Conservation (phyloP, 2,888 invertebrate species). For the Hirtodrosophila histrioides region DNA sequence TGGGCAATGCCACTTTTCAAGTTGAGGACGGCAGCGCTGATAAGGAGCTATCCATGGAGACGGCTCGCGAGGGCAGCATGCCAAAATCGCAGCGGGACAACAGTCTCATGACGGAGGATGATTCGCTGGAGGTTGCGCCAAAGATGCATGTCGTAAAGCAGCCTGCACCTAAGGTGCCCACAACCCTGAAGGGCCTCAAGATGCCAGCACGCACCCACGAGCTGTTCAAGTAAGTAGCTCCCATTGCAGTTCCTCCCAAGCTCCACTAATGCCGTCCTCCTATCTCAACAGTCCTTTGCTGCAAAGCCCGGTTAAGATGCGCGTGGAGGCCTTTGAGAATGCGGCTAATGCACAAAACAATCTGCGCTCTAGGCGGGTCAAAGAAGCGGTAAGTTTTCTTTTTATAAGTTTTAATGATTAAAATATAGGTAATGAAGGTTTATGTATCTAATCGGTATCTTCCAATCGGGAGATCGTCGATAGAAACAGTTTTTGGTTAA, state of each 20-base stretch:
- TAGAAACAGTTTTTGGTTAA: too few relatives aligned
- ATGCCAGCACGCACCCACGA: conserved; percentile 81
- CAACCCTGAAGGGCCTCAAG: conserved; percentile 67
- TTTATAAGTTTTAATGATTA: conserved; percentile 44
- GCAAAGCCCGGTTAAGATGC: conserved; percentile 87
- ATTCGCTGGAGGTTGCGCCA: conserved; percentile 67
- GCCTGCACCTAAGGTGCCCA: conserved; percentile 26
- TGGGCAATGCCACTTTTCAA: conserved; percentile 59
- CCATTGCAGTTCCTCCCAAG: too few relatives aligned
- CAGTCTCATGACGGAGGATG: conserved; percentile 83
- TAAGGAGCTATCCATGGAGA: conserved; percentile 65
- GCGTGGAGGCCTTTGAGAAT: conserved; percentile 87
- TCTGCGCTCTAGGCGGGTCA: conserved; percentile 71
- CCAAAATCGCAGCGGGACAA: conserved; percentile 52
- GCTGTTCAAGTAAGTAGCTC: conserved; percentile 80
- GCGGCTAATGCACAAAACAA: conserved; percentile 67
- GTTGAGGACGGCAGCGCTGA: conserved; percentile 32
- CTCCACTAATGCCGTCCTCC: too few relatives aligned
- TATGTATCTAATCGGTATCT: too few relatives aligned
- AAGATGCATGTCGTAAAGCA: conserved; percentile 3
- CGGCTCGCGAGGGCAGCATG: conserved; percentile 63
- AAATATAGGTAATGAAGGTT: too few relatives aligned
- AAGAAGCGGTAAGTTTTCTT: conserved; percentile 78
- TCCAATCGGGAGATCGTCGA: too few relatives aligned
- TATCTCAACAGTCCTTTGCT: conserved; percentile 85